Percentiles rank a stretch among this genome's conserved stretches.
Conservation (phyloP, 2,113 vertebrate genomes). For the Centropristis striata region DNA sequence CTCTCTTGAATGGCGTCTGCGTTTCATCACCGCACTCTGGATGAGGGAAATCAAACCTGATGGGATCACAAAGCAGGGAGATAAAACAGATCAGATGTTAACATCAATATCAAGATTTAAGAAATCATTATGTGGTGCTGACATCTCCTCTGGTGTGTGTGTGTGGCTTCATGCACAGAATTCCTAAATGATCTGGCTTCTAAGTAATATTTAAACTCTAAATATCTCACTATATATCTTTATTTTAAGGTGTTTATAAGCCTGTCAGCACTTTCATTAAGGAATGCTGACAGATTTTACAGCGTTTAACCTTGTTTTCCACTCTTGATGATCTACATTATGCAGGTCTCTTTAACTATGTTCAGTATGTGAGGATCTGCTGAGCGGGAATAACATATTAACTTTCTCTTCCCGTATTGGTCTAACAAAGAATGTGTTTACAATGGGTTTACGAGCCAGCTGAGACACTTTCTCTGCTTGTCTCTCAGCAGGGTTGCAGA, state of each 20-base stretch:
- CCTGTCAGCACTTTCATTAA: slow-evolving; percentile 28
- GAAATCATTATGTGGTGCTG: not conserved
- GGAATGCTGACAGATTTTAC: slow-evolving; percentile 15
- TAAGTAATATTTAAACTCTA: slow-evolving; percentile 19
- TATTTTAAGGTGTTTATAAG: slow-evolving; percentile 27
- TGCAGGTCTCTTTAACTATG: slow-evolving; percentile 56
- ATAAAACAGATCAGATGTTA: not conserved
- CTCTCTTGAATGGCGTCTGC: not conserved
- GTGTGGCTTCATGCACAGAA: slow-evolving; percentile 14
- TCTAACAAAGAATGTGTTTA: slow-evolving; percentile 74
- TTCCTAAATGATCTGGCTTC: slow-evolving; percentile 33
- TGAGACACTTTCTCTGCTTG: slow-evolving; percentile 57
- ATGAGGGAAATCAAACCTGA: slow-evolving; percentile 2
- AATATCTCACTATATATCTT: slow-evolving; percentile 6
- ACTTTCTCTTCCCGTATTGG: slow-evolving; percentile 55
- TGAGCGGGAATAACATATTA: slow-evolving; percentile 53
- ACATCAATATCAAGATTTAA: slow-evolving; percentile 3
- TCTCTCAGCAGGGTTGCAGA: slow-evolving; percentile 64
- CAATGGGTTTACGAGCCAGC: slow-evolving; percentile 71
- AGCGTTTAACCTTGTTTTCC: slow-evolving; percentile 22
- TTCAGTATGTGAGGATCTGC: slow-evolving; percentile 55
- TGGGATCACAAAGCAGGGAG: not conserved
- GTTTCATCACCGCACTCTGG: slow-evolving; percentile 4
- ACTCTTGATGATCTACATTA: slow-evolving; percentile 32
- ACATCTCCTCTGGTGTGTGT: not conserved